Evolutionary conservation across 2,797 vertebrate genomes (phyloP), one percentile per base, ranked within the genome.

Genomic region (Chrosomus eos): DNA sequence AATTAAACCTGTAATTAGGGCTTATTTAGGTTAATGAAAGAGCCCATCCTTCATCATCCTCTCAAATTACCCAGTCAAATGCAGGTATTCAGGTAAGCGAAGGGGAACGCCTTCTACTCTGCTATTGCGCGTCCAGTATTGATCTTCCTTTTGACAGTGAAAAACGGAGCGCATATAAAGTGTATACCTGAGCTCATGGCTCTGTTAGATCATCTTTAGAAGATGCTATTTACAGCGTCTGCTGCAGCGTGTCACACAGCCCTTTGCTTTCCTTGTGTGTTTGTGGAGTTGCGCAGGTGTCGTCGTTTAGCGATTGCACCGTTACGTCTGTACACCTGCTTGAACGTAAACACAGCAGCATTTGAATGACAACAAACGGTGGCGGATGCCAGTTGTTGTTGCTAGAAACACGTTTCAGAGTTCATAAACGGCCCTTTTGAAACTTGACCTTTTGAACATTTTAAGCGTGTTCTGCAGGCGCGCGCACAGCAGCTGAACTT

Each of bases 1-100:
- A 87, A 83, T 80, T 87, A 84, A 74, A 75, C 60, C 58, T 36
- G 48, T 70, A 85, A 85, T 81, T 81, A 66, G 40, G 78, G 82
- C 48, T 81, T 84, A 74, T 31, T 81, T 77, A 66, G 79, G 82
- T 81, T 87, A 84, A 80, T 73, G 58, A 84, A 74, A 62, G 38
- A 81, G 79, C 33, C n/a, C 38, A 62, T 81, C 73, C 75, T 72
- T 79, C 85, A 80, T 83, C 71, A 68, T 84, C 64, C 40, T 72
- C 31, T 72, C 26, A 74, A 85, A 85, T 81, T 21, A 60, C 45
- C 26, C 84, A 31, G 64, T 26, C 51, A 31, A 33, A 64, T 11
- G 9, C 55, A 51, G 28, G 62, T 76, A 43, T 68, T 82, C 60
- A 82, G 80, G 64, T 26, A 45, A 55, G 64, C 18, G n/a, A 19